Conservation (phyloP, 2,113 vertebrate genomes). For the Strigops habroptila region DNA sequence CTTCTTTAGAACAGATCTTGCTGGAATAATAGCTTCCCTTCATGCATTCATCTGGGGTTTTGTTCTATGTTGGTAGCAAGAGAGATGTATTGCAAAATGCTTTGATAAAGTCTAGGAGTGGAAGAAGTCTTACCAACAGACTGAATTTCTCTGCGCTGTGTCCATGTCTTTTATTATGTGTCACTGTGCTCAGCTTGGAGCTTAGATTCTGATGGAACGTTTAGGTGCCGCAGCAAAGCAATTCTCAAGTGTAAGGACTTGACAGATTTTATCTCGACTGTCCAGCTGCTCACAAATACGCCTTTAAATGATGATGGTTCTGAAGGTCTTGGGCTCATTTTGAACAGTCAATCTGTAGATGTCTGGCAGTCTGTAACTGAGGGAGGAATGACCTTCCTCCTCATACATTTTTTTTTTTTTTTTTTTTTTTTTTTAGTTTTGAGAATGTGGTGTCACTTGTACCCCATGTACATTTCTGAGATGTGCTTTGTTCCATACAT, state of each 20-base stretch:
- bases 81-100: not conserved
- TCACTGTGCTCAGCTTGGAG: not conserved
- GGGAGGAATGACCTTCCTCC: not conserved
- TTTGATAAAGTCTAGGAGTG: not conserved
- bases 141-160: not conserved
- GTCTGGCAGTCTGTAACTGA: not conserved
- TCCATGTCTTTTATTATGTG: not conserved
- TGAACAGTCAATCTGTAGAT: not conserved
- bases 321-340: not conserved
- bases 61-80: not conserved
- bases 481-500: fast-evolving
- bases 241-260: not conserved
- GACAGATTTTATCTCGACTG: not conserved
- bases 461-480: not conserved
- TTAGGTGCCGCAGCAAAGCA: not conserved
- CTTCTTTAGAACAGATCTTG: not conserved
- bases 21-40: not conserved
- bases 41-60: not conserved
- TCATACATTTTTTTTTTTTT: not conserved
- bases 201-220: not conserved
- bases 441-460: not conserved
- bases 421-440: not conserved
- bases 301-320: not conserved
- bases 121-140: not conserved
- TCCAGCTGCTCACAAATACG: not conserved